phyloP scores from a whole-genome alignment of 2,113 vertebrate species.

The Malurus melanocephalus region DNA sequence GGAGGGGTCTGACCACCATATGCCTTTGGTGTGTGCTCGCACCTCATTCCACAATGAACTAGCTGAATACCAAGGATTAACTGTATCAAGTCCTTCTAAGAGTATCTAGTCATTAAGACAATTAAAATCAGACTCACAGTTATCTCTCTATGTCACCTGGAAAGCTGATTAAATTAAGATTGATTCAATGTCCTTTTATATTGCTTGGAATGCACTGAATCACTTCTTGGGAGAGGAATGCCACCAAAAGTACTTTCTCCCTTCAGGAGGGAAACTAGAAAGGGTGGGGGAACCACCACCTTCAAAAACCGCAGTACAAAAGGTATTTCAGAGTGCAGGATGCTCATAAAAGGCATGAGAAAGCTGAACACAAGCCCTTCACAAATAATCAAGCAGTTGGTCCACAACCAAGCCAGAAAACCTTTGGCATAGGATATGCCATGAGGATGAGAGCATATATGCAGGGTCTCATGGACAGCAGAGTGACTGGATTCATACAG shows the following conservation, averaged over 20 bases:
- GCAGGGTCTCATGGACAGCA: not conserved
- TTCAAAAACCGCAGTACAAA: not conserved
- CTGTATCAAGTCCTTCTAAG: constrained; percentile 23
- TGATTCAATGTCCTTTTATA: not conserved
- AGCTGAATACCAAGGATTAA: not conserved
- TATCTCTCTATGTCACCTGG: not conserved
- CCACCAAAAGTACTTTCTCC: not conserved
- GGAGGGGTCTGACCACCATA: not conserved
- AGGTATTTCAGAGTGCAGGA: not conserved
- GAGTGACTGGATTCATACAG: not conserved
- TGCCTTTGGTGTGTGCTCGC: not conserved
- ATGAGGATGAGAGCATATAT: not conserved
- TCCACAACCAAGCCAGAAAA: not conserved
- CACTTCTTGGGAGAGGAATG: not conserved
- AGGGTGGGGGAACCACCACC: not conserved
- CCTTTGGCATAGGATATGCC: not conserved
- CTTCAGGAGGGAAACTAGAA: not conserved
- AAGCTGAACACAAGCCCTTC: not conserved
- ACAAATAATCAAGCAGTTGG: not conserved
- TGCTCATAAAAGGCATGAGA: accelerated
- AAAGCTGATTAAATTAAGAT: constrained; percentile 22
- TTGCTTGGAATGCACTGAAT: not conserved
- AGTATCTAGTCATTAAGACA: constrained; percentile 18
- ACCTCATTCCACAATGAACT: not conserved
- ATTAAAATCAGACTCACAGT: constrained; percentile 18